These are phyloP conservation scores for Cataglyphis rosenhaueri DNA, from an alignment of 2,888 invertebrate species.

Conservation along the genomic window DNA sequence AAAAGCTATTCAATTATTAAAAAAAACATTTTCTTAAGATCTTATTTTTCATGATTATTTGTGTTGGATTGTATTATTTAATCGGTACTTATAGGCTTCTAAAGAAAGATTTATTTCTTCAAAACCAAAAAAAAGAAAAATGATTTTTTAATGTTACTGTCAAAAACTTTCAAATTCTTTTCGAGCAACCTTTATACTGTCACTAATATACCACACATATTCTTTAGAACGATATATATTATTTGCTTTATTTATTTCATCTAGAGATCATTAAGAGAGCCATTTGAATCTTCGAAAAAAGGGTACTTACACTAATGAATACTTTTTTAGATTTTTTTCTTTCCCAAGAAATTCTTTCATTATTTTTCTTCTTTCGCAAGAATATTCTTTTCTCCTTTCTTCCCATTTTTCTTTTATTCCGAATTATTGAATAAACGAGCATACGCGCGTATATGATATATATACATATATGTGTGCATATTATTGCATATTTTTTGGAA, in stretches of 20 bases:
- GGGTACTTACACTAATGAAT: no score
- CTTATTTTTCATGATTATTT: neutral
- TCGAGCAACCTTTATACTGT: neutral
- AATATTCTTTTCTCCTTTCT: no score
- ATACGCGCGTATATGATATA: neutral
- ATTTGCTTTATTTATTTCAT: neutral
- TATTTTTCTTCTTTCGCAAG: no score
- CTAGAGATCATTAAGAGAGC: neutral
- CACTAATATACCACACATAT: neutral
- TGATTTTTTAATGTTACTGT: neutral
- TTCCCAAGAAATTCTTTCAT: no score
- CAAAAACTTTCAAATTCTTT: neutral
- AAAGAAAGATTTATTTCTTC: neutral
- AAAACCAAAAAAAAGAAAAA: no score
- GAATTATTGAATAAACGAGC: neutral
- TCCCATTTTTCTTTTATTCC: neutral
- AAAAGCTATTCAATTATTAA: no score
- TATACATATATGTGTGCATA: neutral
- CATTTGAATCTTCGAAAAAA: no score
- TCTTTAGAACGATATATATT: neutral
- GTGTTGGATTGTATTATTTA: neutral
- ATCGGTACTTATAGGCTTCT: neutral
- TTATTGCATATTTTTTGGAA: neutral
- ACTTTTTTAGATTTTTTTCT: no score
- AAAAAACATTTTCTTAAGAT: neutral